Base-by-base conservation (phyloP, 2,888 invertebrate genomes). In the Dasypolia templi region DNA sequence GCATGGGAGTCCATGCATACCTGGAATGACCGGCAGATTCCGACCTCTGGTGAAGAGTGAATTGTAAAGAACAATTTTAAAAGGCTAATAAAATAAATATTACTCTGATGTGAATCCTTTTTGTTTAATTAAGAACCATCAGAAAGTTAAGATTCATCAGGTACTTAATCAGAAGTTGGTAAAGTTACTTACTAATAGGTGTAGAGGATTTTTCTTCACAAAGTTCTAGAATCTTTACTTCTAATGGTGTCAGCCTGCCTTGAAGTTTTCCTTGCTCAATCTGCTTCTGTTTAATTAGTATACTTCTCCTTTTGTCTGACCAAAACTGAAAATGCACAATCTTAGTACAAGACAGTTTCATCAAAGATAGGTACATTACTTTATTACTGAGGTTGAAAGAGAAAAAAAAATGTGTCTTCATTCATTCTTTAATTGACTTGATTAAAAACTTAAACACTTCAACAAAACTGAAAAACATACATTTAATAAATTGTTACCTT, bases 261-360 rank as follows among this genome's bases (percentile, higher is more conserved):
- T 88, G 83, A 7, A 91, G 59, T 86, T 91, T 93, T 11, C 94
- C 94, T 82, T 92, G 89, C 46, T 91, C 90, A 62, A 94, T 94
- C 79, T 93, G 93, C 83, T 90, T 93, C 75, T 93, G 91, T 89
- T 94, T 95, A 4, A 92, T 81, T 39, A 89, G 66, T 77, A 93
- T 87, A 88, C 92, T 91, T 81, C 95, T 87, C 70, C 92, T 92
- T 82, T 94, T 95, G 72, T 94, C 94, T 53, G 93, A 90, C 95
- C 95, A 95, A 82, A 93, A 95, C 95, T 95, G 72, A 46, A 81
- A 68, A 69, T 35, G 17, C 35, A 3, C 6, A 71, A 35, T 7
- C 6, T 49, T 11, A 64, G 9, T n/a, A 11, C n/a, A 55, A 56
- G 26, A 12, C 3, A 22, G 12, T 55, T 11, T 26, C 5, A 53